Evolutionary conservation across 2,888 invertebrate genomes (phyloP), one percentile per base, ranked within the genome.

Genomic region (Eupithecia abbreviata): DNA sequence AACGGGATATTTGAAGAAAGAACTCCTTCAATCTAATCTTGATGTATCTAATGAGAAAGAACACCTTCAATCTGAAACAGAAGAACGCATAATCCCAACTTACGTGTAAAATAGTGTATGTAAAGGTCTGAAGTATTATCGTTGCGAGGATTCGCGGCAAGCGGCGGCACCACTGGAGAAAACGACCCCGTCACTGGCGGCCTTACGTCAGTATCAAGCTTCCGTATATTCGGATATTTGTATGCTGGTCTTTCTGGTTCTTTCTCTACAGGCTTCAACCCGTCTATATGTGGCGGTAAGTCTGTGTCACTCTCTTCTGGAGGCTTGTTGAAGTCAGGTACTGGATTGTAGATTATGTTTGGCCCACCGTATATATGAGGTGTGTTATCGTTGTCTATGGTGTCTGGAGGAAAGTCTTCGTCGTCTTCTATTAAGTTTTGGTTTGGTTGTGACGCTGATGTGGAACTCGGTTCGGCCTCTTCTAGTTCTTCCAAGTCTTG

Each of bases 91-190:
- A 77, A 83, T 47, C 76, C 72, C 78, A 84, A 94, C 94, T 95
- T 93, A 95, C 94, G 94, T 91, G 94, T 94, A 69, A 95, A 85
- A 83, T 94, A 95, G 85, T 90, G 90, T 87, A 95, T 95, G 89
- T 89, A 93, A 84, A 92, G 87, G 82, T 88, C 90, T 74, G 85
- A 86, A 74, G 90, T 87, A 71, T 43, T 76, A 41, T 91, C 90
- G 89, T 6, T 89, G 86, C 43, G 91, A 12, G 30, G 4, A 30
- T 30, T 6, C 1, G 0, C 9, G 3, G 89, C 85, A 71, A 85
- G 76, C 13, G 78, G 81, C 77, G 86, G 84, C 9, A 85, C 85
- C 4, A 85, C 85, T 4, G 84, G 85, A 9, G 86, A 83, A 78
- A 81, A 82, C 15, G 79, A 75, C 30, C 91, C 89, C 72, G 91